phyloP scores from a whole-genome alignment of 2,113 vertebrate species.

The Cacatua alba region DNA sequence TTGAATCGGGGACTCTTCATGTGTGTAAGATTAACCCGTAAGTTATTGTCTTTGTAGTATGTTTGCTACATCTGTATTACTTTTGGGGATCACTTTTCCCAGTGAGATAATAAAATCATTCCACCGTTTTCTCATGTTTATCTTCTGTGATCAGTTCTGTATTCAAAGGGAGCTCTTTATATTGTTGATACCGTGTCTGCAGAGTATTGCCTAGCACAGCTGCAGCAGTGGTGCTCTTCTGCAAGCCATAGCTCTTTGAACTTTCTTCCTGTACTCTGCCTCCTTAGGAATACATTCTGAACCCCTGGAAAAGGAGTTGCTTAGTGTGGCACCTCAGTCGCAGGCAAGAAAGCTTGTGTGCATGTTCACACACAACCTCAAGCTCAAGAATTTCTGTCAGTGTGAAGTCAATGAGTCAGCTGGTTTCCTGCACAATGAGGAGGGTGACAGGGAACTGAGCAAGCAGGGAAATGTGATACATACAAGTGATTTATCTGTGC shows the following conservation, averaged over 20 bases:
- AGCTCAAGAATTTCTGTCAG: neutral
- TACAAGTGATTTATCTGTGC: neutral
- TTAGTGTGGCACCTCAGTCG: fast-evolving
- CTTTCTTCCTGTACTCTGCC: neutral
- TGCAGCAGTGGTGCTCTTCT: neutral
- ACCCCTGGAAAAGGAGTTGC: neutral
- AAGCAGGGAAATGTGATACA: neutral
- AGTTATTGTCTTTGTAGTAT: neutral
- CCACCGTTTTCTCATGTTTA: neutral
- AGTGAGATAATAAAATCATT: neutral
- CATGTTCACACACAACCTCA: neutral
- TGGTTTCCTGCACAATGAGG: neutral
- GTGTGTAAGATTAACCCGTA: neutral
- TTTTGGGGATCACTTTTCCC: neutral
- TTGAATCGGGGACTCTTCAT: neutral
- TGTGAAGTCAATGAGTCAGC: too few species aligned
- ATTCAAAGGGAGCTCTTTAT: neutral
- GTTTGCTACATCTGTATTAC: neutral
- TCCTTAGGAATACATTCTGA: neutral
- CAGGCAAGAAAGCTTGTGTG: too few species aligned
- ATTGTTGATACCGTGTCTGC: neutral
- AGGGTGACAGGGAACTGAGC: neutral
- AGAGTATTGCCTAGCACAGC: neutral
- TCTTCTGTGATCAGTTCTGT: neutral
- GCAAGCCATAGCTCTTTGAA: neutral